phyloP scores from a whole-genome alignment of 2,113 vertebrate species.

The Puffinus mauretanicus region DNA sequence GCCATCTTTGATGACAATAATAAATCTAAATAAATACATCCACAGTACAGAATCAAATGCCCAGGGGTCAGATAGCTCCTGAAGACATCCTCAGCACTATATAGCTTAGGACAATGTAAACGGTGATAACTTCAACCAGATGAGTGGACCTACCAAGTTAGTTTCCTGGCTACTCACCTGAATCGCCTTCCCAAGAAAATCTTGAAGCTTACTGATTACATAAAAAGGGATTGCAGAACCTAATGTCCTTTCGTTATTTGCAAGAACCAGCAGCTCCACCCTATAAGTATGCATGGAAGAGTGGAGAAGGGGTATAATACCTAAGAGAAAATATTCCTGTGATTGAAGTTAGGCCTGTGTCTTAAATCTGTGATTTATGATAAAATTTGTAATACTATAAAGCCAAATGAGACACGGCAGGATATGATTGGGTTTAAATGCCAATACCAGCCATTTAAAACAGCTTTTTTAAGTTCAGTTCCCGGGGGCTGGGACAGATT shows the following conservation, averaged over 20 bases:
- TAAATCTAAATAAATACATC: constrained; percentile 12
- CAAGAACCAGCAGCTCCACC: neutral
- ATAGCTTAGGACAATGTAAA: neutral
- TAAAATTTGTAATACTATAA: neutral
- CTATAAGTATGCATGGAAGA: neutral
- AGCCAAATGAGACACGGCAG: neutral
- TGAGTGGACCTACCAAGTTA: neutral
- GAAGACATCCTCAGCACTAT: neutral
- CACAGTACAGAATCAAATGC: neutral
- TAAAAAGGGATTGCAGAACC: neutral
- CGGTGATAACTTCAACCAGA: neutral
- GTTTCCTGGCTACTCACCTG: neutral
- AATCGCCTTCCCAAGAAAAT: neutral
- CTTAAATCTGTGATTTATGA: neutral
- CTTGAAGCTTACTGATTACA: neutral
- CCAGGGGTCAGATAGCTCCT: neutral
- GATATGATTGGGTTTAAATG: neutral
- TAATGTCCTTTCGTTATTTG: neutral
- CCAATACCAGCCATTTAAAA: neutral
- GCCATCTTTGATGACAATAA: neutral
- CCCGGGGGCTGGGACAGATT: neutral
- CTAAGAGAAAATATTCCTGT: neutral
- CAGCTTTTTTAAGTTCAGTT: neutral
- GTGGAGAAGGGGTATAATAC: neutral
- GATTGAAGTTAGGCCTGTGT: neutral